Base-by-base conservation (phyloP, 2,797 vertebrate species). In the Ptychadena robeensis region DNA sequence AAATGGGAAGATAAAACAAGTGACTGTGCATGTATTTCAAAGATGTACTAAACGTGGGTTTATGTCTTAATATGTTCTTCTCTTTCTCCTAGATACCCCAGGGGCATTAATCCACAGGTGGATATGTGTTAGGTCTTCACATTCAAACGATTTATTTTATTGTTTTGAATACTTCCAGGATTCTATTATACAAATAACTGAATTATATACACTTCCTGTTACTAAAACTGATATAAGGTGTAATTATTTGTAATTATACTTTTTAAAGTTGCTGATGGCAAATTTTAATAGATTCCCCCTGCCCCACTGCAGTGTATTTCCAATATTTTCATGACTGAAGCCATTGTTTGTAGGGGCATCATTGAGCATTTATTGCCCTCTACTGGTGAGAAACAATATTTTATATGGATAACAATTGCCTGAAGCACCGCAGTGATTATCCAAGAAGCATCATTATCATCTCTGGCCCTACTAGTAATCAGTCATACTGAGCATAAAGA, bases 201-300 rank as follows among this genome's bases (percentile, higher is more conserved):
- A 80, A 84, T 74, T 74, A 80, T 79, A 84, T 35, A 84, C 77
- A 68, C 68, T 73, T 27, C 69, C 34, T 53, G 77, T 70, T 84
- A 80, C 35, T 70, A 75, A 84, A 48, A 61, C 77, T 80, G 65
- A 77, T 73, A 79, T 68, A 68, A 40, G 64, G 76, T 70, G 35
- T 84, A 84, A 80, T 84, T 80, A 84, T 34, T 34, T 69, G 67
- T 75, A 84, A 75, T 84, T 84, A 80, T 44, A 35, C 27, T 69
- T 83, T 80, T 75, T 25, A 48, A 48, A 75, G 35, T 37, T 3
- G 53, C 59, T 28, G 34, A 80, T 69, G 53, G 48, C 70, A 74
- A 77, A 74, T 74, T 80, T 64, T 73, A 1, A 14, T 34, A 63
- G 37, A 34, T 77, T 53, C 48, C 4, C 22, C 53, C 27, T 74